phyloP scores from a whole-genome alignment of 53 echinoderm and acorn worm species.

The Astropecten irregularis region DNA sequence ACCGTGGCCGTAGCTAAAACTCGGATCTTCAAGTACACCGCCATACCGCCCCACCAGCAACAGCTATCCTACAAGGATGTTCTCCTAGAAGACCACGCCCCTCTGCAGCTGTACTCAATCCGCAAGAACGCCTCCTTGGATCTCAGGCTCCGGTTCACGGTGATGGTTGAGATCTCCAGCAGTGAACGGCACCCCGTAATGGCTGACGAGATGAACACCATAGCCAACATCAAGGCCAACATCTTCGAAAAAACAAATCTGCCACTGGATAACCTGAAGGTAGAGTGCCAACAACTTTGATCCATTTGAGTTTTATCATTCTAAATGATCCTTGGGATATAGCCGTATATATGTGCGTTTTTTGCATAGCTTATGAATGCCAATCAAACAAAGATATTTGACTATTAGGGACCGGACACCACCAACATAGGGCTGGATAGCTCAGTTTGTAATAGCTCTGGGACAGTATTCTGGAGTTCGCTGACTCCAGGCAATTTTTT shows the following conservation, averaged over 20 bases:
- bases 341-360: too few relatives aligned
- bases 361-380: too few relatives aligned
- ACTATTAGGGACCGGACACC: too few relatives aligned
- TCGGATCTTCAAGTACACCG: conserved; percentile 62
- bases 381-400: too few relatives aligned
- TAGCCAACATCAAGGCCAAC: conserved; percentile 47
- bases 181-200: conserved; percentile 1
- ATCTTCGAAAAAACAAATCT: conserved; percentile 47
- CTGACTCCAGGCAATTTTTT: too few relatives aligned
- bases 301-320: not conserved
- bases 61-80: conserved; percentile 52
- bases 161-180: conserved; percentile 34
- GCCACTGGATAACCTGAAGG: conserved; percentile 54
- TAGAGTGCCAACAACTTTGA: not conserved
- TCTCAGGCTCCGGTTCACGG: conserved; percentile 37
- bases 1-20: conserved; percentile 62
- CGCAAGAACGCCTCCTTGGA: conserved; percentile 54
- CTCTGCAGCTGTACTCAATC: conserved; percentile 51
- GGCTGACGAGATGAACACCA: conserved; percentile 55
- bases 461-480: too few relatives aligned
- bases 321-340: too few relatives aligned
- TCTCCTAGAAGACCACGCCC: conserved; percentile 49
- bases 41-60: conserved; percentile 66
- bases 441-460: too few relatives aligned
- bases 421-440: too few relatives aligned